Base-by-base conservation (phyloP, 1,140 invertebrate species). In the Apis laboriosa region DNA sequence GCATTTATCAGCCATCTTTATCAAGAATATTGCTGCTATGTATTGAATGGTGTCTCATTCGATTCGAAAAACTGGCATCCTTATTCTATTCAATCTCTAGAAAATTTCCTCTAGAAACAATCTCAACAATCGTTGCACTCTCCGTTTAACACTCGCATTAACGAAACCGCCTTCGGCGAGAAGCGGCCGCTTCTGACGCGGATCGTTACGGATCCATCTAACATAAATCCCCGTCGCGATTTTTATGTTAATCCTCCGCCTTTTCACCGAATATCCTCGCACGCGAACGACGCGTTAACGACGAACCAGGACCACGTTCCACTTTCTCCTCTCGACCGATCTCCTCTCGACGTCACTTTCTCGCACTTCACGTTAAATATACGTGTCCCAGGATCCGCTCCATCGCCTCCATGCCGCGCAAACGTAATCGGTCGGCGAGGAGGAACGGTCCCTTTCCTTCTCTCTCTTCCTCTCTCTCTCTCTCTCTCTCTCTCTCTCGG, bases 181-280 rank as follows among this genome's bases (percentile, higher is more conserved):
- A 28, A 55, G 61, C 74, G 74, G 24, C 9, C 15, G 12, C 17
- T 2, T 13, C 17, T 17, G 67, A 13, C 51, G 77, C 63, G 49
- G 68, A 80, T 80, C 77, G 55, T 80, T 80, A 72, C 43, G 73
- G 34, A 34, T 43, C 34, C 19, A 49, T 49, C 34, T 43, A 43
- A 43, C 43, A 63, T 61, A 72, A 73, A 80, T 81, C 72, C 49
- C 64, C 24, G 58, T 56, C 19, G 49, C 60, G 70, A 79, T 56
- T 79, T 60, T 56, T 56, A 58, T 49, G 68, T 78, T 78, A 75
- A 75, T 63, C 21, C 72, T 8, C 11, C 56, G 34, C 12, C 43
- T 61, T 61, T n/a, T 21, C 34, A 34, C 24, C 72, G 19, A 74
- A 73, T 34, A 55, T 49, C n/a, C 55, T 21, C 24, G 72, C 72